These are phyloP conservation scores for Propsilocerus akamusi DNA, from an alignment of 1,140 invertebrate genomes.

Conservation along the genomic window DNA sequence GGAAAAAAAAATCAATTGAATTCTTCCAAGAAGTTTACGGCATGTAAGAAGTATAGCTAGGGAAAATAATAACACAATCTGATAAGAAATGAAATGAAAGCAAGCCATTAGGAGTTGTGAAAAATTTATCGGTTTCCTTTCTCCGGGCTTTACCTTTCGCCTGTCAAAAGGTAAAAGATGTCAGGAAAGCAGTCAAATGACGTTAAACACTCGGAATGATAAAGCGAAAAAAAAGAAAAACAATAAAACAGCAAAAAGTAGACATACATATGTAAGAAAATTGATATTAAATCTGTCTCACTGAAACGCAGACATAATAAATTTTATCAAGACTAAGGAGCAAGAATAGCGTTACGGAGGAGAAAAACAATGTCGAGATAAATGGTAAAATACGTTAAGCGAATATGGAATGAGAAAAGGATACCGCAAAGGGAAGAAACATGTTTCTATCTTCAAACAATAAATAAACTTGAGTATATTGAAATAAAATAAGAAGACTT, in stretches of 20 bases:
- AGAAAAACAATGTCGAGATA: not conserved
- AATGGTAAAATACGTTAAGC: constrained; percentile 1
- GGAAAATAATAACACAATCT: too few relatives aligned
- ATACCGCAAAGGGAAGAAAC: not conserved
- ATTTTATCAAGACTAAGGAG: too few relatives aligned
- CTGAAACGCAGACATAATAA: constrained; percentile 2
- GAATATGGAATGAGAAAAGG: not conserved
- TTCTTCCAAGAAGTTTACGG: too few relatives aligned
- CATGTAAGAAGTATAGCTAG: too few relatives aligned
- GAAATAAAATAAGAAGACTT: not conserved
- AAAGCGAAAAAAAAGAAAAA: not conserved
- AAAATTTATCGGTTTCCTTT: not conserved
- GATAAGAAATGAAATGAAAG: too few relatives aligned
- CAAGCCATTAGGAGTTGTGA: constrained; percentile 1
- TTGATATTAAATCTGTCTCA: constrained; percentile 3
- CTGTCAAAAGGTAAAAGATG: not conserved
- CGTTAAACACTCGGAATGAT: not conserved
- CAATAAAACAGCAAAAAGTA: not conserved
- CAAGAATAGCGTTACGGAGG: too few relatives aligned
- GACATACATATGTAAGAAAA: constrained; percentile 3
- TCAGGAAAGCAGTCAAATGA: not conserved
- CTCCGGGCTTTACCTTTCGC: not conserved
- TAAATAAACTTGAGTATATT: not conserved
- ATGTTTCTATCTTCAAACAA: constrained; percentile 1
- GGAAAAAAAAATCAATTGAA: too few relatives aligned